phyloP scores from a whole-genome alignment of 2,888 invertebrate species.

The Coenonympha arcania region DNA sequence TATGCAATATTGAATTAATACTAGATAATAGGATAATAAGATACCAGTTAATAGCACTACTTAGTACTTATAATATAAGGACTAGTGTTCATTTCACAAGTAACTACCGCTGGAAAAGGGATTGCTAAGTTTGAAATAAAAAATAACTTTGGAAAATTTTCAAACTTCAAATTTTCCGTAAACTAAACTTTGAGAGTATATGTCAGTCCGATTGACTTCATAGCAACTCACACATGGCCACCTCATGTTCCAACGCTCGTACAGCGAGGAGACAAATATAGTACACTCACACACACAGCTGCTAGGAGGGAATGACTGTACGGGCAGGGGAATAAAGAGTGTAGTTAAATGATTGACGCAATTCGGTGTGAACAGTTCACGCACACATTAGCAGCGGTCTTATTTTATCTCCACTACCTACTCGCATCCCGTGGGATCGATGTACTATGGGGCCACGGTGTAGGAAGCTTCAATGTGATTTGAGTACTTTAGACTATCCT shows the following conservation, averaged over 20 bases:
- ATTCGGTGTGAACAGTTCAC: slow-evolving; percentile 49
- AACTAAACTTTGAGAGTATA: slow-evolving; percentile 50
- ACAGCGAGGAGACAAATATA: slow-evolving; percentile 62
- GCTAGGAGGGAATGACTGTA: slow-evolving; percentile 50
- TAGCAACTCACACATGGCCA: slow-evolving; percentile 67
- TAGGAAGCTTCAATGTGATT: slow-evolving; percentile 62
- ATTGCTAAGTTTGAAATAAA: too few species aligned
- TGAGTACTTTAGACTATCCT: slow-evolving; percentile 49
- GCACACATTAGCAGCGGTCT: slow-evolving; percentile 53
- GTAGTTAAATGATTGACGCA: slow-evolving; percentile 64
- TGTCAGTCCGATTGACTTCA: slow-evolving; percentile 62
- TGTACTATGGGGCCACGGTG: slow-evolving; percentile 50
- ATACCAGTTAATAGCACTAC: too few species aligned
- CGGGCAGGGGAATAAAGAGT: slow-evolving; percentile 56
- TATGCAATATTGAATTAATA: too few species aligned
- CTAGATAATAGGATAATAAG: too few species aligned
- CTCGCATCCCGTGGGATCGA: slow-evolving; percentile 67
- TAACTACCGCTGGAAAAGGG: too few species aligned
- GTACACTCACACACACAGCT: slow-evolving; percentile 51
- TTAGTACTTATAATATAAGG: too few species aligned
- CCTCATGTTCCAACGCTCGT: slow-evolving; percentile 58
- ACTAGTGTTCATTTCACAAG: too few species aligned
- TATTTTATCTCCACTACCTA: slow-evolving; percentile 67
- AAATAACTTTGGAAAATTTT: too few species aligned
- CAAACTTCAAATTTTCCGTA: slow-evolving; percentile 7